Base-by-base conservation (phyloP, 2,113 vertebrate genomes). In the Excalfactoria chinensis region DNA sequence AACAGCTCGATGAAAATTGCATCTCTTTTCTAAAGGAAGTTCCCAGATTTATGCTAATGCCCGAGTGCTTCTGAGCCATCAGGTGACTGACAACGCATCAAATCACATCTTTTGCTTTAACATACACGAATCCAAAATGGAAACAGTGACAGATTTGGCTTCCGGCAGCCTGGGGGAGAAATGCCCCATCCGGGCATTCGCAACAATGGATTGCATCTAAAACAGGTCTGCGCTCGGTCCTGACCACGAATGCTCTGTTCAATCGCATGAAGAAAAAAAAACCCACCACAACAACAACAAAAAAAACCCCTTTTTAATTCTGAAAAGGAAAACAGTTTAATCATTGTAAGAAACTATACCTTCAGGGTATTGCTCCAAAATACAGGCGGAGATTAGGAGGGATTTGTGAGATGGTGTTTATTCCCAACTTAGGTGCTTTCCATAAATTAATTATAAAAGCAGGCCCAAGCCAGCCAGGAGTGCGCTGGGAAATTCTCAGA, bases 381-480 rank as follows among this genome's bases (percentile, higher is more conserved):
- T 86, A 67, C 90, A 94, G 96, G 76, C 95, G 96, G 95, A 95
- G 97, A 97, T 97, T 95, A 95, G 93, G 85, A 28, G 69, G 97
- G 97, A 96, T 97, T 97, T 96, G 96, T 11, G 78, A 93, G 93
- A 88, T 94, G 93, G 93, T 95, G 95, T 95, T 95, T 96, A 96
- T 96, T 97, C 95, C 93, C 89, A 96, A 77, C 95, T 96, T 97
- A 97, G 83, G 96, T 34, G 69, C 96, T 97, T 97, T 97, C 95
- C 97, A 95, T 97, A 97, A 96, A 97, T 97, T 96, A 95, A 96
- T 97, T 94, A 95, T 86, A 95, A 95, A 97, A 94, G 95, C 95
- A 88, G 95, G 93, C 93, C 51, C 37, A 72, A 96, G 93, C 95
- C 96, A 92, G 96, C 72, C 85, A 75, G 63, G 85, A 86, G 88